phyloP scores from a whole-genome alignment of 2,888 invertebrate species.

The Ornithoptera alexandrae region DNA sequence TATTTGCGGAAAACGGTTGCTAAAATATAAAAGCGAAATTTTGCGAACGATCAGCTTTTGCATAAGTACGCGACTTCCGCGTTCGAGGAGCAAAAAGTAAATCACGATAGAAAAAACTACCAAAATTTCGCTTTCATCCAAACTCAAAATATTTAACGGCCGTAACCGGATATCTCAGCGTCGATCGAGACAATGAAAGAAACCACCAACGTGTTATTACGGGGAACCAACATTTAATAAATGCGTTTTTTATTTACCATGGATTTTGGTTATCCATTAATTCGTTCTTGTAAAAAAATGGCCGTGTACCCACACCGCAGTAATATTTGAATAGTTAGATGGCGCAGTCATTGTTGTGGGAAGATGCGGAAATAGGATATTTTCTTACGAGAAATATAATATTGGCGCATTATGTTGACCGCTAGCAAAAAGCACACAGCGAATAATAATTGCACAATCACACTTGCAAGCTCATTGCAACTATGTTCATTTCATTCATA shows the following conservation, averaged over 20 bases:
- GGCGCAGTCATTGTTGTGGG: slow-evolving; percentile 75
- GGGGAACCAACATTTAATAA: slow-evolving; percentile 79
- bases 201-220: slow-evolving; percentile 79
- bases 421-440: slow-evolving; percentile 62
- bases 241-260: slow-evolving; percentile 75
- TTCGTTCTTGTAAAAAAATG: slow-evolving; percentile 71
- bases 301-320: slow-evolving; percentile 64
- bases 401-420: slow-evolving; percentile 74
- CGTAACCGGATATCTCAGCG: slow-evolving; percentile 77
- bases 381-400: slow-evolving; percentile 80
- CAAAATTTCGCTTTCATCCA: slow-evolving; percentile 76
- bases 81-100: slow-evolving; percentile 71
- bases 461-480: slow-evolving; percentile 37
- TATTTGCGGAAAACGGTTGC: slow-evolving; percentile 52
- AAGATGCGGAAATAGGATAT: slow-evolving; percentile 81
- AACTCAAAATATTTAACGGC: slow-evolving; percentile 78
- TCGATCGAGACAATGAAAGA: slow-evolving; percentile 76
- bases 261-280: slow-evolving; percentile 79
- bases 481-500: slow-evolving; percentile 1
- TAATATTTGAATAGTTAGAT: slow-evolving; percentile 76
- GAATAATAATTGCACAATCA: slow-evolving; percentile 54
- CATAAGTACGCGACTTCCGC: slow-evolving; percentile 77
- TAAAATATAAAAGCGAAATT: slow-evolving; percentile 68
- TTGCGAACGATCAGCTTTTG: slow-evolving; percentile 68
- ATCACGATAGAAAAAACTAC: slow-evolving; percentile 65